Conservation (phyloP, 1,140 invertebrate species). For the Procambarus clarkii region DNA sequence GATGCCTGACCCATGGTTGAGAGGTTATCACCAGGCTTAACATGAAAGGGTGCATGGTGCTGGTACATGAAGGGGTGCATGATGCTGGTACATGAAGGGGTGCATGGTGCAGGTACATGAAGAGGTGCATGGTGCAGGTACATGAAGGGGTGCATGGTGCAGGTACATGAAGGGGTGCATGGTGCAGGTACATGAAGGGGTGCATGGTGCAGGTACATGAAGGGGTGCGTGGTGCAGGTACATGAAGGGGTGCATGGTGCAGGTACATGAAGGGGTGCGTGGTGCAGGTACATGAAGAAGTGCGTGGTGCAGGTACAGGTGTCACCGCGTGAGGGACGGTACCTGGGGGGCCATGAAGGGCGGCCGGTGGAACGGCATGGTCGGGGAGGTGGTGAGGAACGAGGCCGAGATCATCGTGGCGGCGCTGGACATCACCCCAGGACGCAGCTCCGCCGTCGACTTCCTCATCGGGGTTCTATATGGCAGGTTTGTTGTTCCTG, state of each 20-base stretch:
- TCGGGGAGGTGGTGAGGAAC: slow-evolving; percentile 21
- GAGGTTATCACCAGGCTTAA: no score
- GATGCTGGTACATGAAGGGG: neutral
- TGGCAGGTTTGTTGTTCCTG: neutral
- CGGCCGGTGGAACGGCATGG: slow-evolving; percentile 27
- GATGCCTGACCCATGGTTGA: no score
- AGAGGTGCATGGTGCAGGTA: no score
- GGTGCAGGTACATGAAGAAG: neutral
- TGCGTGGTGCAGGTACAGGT: neutral
- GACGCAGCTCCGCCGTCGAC: slow-evolving; percentile 20
- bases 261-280: no score
- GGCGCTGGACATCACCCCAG: slow-evolving; percentile 19
- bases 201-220: no score
- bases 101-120: neutral
- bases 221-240: no score
- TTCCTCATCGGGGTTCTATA: slow-evolving; percentile 5
- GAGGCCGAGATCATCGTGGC: slow-evolving; percentile 21
- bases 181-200: neutral
- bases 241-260: no score
- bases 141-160: neutral
- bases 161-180: neutral
- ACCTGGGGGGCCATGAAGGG: slow-evolving; percentile 1
- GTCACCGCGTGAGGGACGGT: neutral
- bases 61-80: no score
- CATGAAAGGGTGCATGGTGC: no score